Conservation (phyloP, 2,888 invertebrate species). For the Spicauda simplicius region DNA sequence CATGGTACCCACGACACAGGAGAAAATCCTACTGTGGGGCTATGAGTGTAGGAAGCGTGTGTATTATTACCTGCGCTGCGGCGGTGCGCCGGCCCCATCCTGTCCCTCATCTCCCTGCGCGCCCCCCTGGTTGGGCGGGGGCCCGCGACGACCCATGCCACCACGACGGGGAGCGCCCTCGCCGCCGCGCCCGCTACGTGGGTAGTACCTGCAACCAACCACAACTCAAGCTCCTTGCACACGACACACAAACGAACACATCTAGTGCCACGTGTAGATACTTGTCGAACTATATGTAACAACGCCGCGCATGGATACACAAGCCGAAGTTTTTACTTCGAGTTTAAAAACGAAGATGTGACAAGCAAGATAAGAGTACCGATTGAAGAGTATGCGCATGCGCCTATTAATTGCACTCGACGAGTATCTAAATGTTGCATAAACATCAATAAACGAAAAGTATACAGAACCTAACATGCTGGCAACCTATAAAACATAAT, state of each 20-base stretch:
- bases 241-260: background rate
- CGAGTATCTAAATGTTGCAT: background rate
- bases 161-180: slow-evolving; percentile 85
- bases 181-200: slow-evolving; percentile 81
- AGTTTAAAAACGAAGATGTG: no score
- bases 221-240: background rate
- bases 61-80: slow-evolving; percentile 69
- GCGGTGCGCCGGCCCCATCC: slow-evolving; percentile 70
- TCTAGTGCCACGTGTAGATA: background rate
- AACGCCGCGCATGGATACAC: no score
- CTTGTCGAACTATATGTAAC: no score
- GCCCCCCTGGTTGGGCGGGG: slow-evolving; percentile 73
- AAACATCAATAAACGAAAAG: background rate
- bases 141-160: slow-evolving; percentile 85
- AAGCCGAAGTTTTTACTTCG: no score
- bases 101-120: slow-evolving; percentile 78
- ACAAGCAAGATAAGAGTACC: no score
- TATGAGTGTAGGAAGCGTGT: no score
- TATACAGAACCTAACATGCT: slow-evolving; percentile 10
- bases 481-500: background rate
- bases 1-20: no score
- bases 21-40: no score
- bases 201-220: slow-evolving; percentile 68
- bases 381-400: no score
- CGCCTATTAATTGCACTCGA: no score